A percentile compares a stretch with the other conserved stretches of the same genome.
These are phyloP conservation scores for Erythrolamprus reginae DNA, from an alignment of 2,113 vertebrate species.

Conservation along the genomic window DNA sequence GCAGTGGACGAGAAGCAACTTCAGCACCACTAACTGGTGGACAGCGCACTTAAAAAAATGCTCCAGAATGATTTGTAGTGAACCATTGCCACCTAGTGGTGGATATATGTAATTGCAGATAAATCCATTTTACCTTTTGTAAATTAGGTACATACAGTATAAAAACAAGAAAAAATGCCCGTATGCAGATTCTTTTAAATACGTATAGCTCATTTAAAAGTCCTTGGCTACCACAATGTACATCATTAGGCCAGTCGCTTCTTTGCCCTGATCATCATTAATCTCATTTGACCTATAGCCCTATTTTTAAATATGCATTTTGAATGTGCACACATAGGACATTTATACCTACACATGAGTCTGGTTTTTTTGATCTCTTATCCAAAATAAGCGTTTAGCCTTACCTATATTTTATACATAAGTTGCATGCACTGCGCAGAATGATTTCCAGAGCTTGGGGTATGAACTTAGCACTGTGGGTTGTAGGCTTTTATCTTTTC, in stretches of 20 bases:
- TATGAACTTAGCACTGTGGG: too few relatives aligned
- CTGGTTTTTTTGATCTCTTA: not conserved
- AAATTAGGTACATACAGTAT: not conserved
- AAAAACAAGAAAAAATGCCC: not conserved
- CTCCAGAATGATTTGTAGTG: not conserved
- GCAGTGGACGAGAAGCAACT: not conserved
- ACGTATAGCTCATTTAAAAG: accelerated
- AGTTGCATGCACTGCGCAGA: accelerated
- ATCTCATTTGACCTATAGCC: not conserved
- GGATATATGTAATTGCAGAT: conserved; percentile 1
- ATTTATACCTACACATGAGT: not conserved
- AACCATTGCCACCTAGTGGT: conserved; percentile 53
- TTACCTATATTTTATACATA: not conserved
- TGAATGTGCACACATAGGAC: not conserved
- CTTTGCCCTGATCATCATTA: not conserved
- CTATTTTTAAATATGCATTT: not conserved
- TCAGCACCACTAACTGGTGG: not conserved
- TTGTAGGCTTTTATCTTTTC: too few relatives aligned
- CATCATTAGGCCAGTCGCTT: not conserved
- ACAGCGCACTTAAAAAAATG: not conserved
- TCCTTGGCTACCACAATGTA: accelerated
- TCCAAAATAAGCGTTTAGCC: not conserved
- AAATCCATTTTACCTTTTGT: not conserved
- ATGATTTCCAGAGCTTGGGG: too few relatives aligned
- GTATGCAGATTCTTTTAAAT: not conserved